A percentile compares a stretch with the other conserved stretches of the same genome.
Evolutionary conservation across 2,888 invertebrate species (phyloP).

Genomic region (Agrochola circellaris): DNA sequence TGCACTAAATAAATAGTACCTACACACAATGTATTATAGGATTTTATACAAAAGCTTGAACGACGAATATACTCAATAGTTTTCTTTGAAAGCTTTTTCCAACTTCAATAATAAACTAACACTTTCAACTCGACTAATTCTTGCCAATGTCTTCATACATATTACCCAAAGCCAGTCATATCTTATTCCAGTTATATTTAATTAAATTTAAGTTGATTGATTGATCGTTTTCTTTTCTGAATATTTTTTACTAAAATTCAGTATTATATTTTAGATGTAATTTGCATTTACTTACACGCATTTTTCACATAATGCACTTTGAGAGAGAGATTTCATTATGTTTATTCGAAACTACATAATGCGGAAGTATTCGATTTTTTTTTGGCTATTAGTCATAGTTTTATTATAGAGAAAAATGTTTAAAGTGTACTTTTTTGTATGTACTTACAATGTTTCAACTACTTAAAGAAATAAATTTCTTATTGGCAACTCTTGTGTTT

Average conservation of each 20-base stretch:
- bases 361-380: constrained; percentile 62
- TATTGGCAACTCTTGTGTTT: constrained; percentile 75
- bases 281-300: constrained; percentile 67
- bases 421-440: constrained; percentile 82
- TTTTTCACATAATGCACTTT: constrained; percentile 64
- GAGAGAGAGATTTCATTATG: constrained; percentile 61
- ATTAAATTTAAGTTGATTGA: constrained; percentile 66
- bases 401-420: constrained; percentile 69
- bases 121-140: constrained; percentile 36
- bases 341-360: constrained; percentile 62
- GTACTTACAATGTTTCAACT: constrained; percentile 86
- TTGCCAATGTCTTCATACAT: constrained; percentile 56
- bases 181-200: constrained; percentile 75
- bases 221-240: constrained; percentile 56
- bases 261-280: constrained; percentile 73
- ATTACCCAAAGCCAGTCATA: constrained; percentile 71
- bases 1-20: background rate
- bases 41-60: background rate
- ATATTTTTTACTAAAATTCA: constrained; percentile 65
- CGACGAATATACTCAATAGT: constrained; percentile 3
- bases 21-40: background rate
- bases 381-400: constrained; percentile 71
- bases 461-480: constrained; percentile 84
- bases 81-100: constrained; percentile 2
- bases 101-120: background rate